phyloP scores from a whole-genome alignment of 2,113 vertebrate species.

The Semnornis frantzii region DNA sequence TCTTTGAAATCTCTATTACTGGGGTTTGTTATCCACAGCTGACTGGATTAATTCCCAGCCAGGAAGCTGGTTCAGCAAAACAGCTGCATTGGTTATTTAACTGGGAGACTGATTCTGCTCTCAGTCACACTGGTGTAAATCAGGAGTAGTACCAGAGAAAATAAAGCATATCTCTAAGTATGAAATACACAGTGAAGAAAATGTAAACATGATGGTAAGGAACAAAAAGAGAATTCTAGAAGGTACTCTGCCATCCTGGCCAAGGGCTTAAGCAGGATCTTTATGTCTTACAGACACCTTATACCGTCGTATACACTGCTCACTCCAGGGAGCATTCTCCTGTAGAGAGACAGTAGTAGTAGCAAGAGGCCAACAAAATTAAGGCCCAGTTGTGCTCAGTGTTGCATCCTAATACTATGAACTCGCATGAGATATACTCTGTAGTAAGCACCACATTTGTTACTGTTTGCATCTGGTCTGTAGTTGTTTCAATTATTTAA shows the following conservation, averaged over 20 bases:
- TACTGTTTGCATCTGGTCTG: background rate
- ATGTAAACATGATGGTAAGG: background rate
- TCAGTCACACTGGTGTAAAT: background rate
- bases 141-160: background rate
- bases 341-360: background rate
- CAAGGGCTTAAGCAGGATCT: background rate
- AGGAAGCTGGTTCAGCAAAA: slow-evolving; percentile 68
- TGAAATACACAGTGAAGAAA: background rate
- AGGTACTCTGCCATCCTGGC: background rate
- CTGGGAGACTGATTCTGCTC: background rate
- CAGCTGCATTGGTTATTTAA: slow-evolving; percentile 60
- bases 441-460: background rate
- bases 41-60: slow-evolving; percentile 62
- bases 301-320: background rate
- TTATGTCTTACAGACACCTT: background rate
- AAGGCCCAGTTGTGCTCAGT: background rate
- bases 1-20: slow-evolving; percentile 60
- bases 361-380: background rate
- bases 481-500: background rate
- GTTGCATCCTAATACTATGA: background rate
- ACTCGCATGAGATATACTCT: background rate
- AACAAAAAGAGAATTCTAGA: background rate
- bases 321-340: background rate
- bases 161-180: background rate
- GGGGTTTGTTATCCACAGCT: slow-evolving; percentile 68